Evolutionary conservation across 2,113 vertebrate species (phyloP).

Genomic region (Muntiacus reevesi): DNA sequence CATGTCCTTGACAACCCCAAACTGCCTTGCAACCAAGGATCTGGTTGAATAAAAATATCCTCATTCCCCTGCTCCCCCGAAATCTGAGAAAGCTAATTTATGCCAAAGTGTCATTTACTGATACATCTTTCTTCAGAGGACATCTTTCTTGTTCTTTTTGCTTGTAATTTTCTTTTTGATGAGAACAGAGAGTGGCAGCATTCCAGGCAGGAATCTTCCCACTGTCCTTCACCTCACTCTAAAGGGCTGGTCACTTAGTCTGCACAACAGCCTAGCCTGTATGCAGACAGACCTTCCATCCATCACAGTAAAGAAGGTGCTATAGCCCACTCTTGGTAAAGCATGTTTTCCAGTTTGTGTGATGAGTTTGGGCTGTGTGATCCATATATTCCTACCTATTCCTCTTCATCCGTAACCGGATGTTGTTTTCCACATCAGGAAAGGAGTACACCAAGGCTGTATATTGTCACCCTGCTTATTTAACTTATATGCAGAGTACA

Average conservation of each 20-base stretch:
- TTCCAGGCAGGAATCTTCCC: background rate
- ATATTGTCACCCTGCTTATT: background rate
- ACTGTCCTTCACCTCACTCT: background rate
- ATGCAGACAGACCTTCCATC: background rate
- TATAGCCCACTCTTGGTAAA: background rate
- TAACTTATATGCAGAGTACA: background rate
- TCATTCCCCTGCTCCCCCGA: background rate
- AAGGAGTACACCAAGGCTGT: background rate
- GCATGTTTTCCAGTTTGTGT: background rate
- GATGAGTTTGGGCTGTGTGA: background rate
- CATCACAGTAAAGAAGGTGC: background rate
- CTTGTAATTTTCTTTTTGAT: background rate
- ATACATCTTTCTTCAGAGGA: background rate
- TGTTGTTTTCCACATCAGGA: background rate
- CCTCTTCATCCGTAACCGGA: background rate
- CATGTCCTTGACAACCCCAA: background rate
- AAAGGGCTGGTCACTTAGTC: background rate
- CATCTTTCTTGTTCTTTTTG: background rate
- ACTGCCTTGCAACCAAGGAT: background rate
- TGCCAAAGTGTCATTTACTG: background rate
- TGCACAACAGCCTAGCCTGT: background rate
- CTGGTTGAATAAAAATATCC: background rate
- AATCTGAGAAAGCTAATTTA: background rate
- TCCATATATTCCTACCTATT: background rate
- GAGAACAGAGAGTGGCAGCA: background rate